Evolutionary conservation across 2,113 vertebrate species (phyloP), one percentile per base, ranked within the genome.

Genomic region (Phrynosoma platyrhinos): DNA sequence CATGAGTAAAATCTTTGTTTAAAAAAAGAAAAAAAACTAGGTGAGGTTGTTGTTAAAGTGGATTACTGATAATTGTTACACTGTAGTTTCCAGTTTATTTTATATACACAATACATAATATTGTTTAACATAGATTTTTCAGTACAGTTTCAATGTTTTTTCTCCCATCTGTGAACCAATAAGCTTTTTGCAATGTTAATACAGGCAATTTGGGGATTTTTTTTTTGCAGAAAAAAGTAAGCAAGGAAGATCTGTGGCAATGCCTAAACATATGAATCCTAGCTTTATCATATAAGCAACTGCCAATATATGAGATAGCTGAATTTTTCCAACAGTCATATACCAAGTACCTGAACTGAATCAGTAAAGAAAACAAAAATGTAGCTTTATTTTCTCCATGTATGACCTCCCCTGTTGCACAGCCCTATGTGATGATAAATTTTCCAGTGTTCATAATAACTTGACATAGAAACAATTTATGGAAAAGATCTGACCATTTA

Each of bases 231-330:
- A 21, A 66, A 92, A 92, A 32, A 27, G 1, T 91, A 92, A 91
- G 87, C 89, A 95, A 75, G 36, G 36, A 36, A 36, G 88, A 90
- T 86, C 77, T 89, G 47, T 27, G 47, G 66, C 47, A 90, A 90
- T 91, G 16, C 83, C 0, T 0, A 68, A 93, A 87, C 82, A 91
- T 76, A 86, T 47, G 78, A 95, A 87, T 87, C 81, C 90, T 92
- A 94, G 87, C 86, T 94, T 90, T 79, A 83, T 40, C 52, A 85
- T 52, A 87, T 2, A 71, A 84, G 64, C 36, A 87, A 83, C 69
- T 92, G 91, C 91, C 92, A 94, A 75, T 79, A 87, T 92, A 88
- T 72, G 88, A 86, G 91, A 94, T 0, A 87, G 83, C 2, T 91
- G 36, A 62, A 78, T 87, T 91, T 82, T 90, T 88, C 18, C 2